Evolutionary conservation across 2,113 vertebrate genomes (phyloP).

Genomic region (Hippocampus guttulatus): DNA sequence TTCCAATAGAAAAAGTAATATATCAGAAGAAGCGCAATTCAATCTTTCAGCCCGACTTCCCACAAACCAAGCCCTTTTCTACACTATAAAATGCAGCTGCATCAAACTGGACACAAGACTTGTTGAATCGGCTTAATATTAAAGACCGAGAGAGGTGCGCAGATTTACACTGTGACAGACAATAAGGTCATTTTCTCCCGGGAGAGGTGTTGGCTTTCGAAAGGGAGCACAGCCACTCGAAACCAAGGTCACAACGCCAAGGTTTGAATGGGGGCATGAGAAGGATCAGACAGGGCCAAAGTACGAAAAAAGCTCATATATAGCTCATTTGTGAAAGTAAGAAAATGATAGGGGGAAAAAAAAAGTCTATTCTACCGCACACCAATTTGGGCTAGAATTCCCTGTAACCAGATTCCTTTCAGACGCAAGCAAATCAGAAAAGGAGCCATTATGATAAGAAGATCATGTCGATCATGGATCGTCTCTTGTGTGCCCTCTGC

Average conservation of each 20-base stretch:
- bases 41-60: neutral
- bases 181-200: constrained; percentile 73
- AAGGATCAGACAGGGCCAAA: constrained; percentile 45
- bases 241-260: constrained; percentile 70
- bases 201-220: constrained; percentile 75
- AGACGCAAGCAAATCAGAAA: constrained; percentile 56
- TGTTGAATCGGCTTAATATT: constrained; percentile 19
- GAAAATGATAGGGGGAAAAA: constrained; percentile 17
- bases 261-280: constrained; percentile 49
- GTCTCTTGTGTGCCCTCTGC: constrained; percentile 18
- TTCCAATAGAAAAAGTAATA: no score
- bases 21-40: no score
- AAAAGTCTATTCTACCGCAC: constrained; percentile 2
- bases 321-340: constrained; percentile 15
- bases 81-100: neutral
- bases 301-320: no score
- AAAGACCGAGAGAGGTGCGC: constrained; percentile 34
- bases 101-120: constrained; percentile 23
- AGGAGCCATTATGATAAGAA: constrained; percentile 46
- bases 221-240: constrained; percentile 69
- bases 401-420: constrained; percentile 58
- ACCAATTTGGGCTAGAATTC: constrained; percentile 45
- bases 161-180: constrained; percentile 63
- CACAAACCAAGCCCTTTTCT: constrained; percentile 11
- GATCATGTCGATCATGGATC: constrained; percentile 7